Evolutionary conservation across 2,888 invertebrate species (phyloP).

Genomic region (Brachyptera risi): DNA sequence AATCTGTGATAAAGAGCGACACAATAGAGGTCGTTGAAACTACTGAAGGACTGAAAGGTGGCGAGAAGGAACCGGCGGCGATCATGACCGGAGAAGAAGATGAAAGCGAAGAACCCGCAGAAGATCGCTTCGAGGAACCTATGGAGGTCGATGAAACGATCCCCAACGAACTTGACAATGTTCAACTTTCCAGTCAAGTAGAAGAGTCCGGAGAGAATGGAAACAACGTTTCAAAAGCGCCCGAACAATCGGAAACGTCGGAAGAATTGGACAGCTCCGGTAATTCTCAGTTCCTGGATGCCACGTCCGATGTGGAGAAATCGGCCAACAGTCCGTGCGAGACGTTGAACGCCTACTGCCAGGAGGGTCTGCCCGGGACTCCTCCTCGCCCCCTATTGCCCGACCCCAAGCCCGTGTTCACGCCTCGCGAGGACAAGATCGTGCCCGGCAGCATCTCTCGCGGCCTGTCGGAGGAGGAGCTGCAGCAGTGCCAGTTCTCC

Average conservation of each 20-base stretch:
- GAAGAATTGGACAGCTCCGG: too few species aligned
- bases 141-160: neutral
- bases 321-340: neutral
- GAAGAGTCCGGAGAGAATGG: too few species aligned
- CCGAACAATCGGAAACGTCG: too few species aligned
- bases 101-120: too few species aligned
- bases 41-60: neutral
- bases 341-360: neutral
- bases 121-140: too few species aligned
- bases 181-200: too few species aligned
- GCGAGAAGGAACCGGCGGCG: neutral
- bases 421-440: neutral
- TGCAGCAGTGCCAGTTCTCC: neutral
- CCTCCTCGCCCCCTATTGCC: neutral
- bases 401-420: too few species aligned
- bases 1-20: neutral
- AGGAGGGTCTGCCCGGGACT: neutral
- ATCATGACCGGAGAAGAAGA: neutral
- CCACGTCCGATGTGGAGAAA: neutral
- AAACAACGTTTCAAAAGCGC: too few species aligned
- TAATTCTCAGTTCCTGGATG: too few species aligned
- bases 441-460: slow-evolving; percentile 20
- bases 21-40: neutral
- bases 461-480: slow-evolving; percentile 11
- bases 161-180: neutral